A percentile compares a stretch with the other conserved stretches of the same genome.
Evolutionary conservation across 1,140 invertebrate species (phyloP).

Genomic region (Ceratoteleas bidentatus): DNA sequence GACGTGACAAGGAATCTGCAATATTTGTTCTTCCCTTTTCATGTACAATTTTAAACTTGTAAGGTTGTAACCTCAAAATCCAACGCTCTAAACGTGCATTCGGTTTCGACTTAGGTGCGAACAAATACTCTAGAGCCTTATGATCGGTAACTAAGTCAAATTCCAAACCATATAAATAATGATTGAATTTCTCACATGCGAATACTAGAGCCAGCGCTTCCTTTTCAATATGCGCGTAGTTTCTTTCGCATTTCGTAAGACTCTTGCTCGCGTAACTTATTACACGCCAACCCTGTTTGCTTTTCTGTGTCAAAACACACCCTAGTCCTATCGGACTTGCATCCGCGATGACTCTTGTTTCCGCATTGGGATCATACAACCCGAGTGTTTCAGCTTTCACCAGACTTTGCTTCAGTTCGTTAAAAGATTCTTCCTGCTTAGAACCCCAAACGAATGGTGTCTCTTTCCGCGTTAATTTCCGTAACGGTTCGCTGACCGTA

Average conservation of each 20-base stretch:
- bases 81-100: conserved; percentile 5
- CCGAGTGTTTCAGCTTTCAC: neutral
- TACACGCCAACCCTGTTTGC: neutral
- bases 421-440: conserved; percentile 35
- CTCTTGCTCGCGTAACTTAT: conserved; percentile 47
- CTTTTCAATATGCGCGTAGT: conserved; percentile 65
- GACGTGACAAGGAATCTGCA: conserved; percentile 70
- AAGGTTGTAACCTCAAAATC: conserved; percentile 8
- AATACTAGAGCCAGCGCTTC: conserved; percentile 57
- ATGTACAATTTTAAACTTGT: neutral
- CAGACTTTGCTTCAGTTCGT: conserved; percentile 3
- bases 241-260: conserved; percentile 46
- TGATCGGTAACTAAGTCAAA: conserved; percentile 23
- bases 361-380: conserved; percentile 3
- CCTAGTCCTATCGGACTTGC: conserved; percentile 68
- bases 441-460: conserved; percentile 28
- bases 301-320: conserved; percentile 57
- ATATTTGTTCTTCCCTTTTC: conserved; percentile 10
- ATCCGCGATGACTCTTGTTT: conserved; percentile 66
- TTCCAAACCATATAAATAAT: neutral
- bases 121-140: neutral
- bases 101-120: conserved; percentile 1
- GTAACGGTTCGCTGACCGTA: conserved; percentile 65
- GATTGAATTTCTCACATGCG: neutral
- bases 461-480: conserved; percentile 42